These are phyloP conservation scores for Ditula angustiorana DNA, from an alignment of 2,888 invertebrate species.

Conservation along the genomic window DNA sequence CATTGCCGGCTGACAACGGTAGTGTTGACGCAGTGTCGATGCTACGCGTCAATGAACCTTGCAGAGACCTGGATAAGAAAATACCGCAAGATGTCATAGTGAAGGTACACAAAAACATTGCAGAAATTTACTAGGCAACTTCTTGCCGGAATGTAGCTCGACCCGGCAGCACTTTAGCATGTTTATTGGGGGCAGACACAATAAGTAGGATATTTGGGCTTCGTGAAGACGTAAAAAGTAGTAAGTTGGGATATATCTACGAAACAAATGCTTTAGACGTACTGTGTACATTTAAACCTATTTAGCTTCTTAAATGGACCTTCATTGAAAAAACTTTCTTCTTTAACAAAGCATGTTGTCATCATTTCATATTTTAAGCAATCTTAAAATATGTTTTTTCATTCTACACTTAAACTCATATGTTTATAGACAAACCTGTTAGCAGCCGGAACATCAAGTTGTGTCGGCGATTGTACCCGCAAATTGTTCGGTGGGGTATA, in stretches of 20 bases:
- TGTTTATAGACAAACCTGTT: constrained; percentile 59
- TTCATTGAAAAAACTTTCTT: too few species aligned
- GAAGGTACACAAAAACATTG: constrained; percentile 30
- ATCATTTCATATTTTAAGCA: too few species aligned
- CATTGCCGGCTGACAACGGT: constrained; percentile 73
- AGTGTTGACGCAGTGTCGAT: constrained; percentile 79
- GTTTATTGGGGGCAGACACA: constrained; percentile 31
- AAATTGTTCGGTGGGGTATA: constrained; percentile 76
- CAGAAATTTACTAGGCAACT: constrained; percentile 38
- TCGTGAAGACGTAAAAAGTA: constrained; percentile 12
- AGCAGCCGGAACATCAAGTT: constrained; percentile 59
- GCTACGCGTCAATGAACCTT: constrained; percentile 79
- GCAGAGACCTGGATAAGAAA: constrained; percentile 64
- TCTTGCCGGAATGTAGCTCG: constrained; percentile 32
- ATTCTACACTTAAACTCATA: constrained; percentile 14
- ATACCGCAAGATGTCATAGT: constrained; percentile 7
- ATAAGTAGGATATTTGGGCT: constrained; percentile 26
- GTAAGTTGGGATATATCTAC: neutral
- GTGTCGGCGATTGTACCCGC: constrained; percentile 74
- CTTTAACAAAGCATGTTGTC: too few species aligned
- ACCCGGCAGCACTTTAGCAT: constrained; percentile 13
- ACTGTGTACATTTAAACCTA: neutral
- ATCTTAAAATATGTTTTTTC: too few species aligned
- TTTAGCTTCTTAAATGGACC: neutral
- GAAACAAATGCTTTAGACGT: constrained; percentile 1